phyloP scores from a whole-genome alignment of 2,113 vertebrate genomes.

The Heliornis fulica region DNA sequence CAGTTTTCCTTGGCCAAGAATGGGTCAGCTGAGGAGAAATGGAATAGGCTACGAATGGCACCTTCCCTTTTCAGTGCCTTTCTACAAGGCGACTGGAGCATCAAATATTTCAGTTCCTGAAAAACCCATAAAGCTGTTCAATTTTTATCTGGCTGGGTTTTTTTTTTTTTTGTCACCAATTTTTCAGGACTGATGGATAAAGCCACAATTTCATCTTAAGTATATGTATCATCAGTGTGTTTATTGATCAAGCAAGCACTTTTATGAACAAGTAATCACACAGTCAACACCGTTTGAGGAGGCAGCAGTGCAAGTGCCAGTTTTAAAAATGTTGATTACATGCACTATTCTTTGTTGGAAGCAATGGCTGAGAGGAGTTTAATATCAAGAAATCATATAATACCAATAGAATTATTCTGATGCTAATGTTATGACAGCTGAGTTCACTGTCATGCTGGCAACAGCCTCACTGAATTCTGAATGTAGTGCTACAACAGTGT shows the following conservation, averaged over 20 bases:
- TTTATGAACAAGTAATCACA: background rate
- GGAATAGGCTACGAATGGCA: background rate
- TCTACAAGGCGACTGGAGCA: background rate
- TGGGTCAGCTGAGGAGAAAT: background rate
- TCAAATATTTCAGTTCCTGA: background rate
- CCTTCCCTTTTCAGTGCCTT: background rate
- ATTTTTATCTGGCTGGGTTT: too few relatives aligned
- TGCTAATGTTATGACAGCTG: background rate
- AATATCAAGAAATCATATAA: background rate
- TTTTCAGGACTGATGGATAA: background rate
- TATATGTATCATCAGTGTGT: background rate
- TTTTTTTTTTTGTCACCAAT: background rate
- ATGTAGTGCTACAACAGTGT: background rate
- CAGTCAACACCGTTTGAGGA: background rate
- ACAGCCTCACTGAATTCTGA: background rate
- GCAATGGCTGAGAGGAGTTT: background rate
- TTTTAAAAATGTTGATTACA: background rate
- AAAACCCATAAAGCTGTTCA: rapidly evolving
- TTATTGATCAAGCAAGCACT: background rate
- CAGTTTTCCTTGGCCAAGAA: background rate
- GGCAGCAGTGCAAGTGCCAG: background rate
- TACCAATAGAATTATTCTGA: background rate
- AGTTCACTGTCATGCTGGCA: background rate
- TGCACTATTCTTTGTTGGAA: background rate
- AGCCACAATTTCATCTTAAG: background rate